Base-by-base conservation (phyloP, 1,140 invertebrate species). In the Lamellibrachia luymesi region DNA sequence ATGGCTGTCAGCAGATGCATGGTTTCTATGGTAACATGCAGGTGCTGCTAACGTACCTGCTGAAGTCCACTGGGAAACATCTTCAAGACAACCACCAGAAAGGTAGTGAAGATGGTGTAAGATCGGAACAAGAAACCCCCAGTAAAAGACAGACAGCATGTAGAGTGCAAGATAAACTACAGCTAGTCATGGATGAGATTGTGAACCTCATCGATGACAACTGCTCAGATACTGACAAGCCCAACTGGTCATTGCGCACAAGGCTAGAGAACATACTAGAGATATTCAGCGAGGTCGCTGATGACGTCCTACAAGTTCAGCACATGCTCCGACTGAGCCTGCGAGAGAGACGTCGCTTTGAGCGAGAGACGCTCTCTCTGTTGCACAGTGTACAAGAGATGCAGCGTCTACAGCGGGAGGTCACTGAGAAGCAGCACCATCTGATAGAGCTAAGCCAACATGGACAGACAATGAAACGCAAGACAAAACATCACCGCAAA, bases 11-110 rank as follows among this genome's bases (percentile, higher is more conserved):
- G 89, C 56, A 90, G 92, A 90, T 93, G 92, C 17, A 25, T 49
- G 4, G 13, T 49, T 93, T 93, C 89, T 93, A 89, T 51, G 51
- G 89, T 56, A 93, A 93, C 89, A 93, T 93, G 92, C 52, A 93
- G 92, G 89, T 51, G 49, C 10, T 93, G 89, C 64, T 93, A 49
- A 56, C 8, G 8, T 93, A 50, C n/a, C 10, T 93, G 22, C 52
- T 80, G 89, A 5, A 64, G 7, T 89, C n/a, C 38, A 80, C 51
- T 2, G 51, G 92, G 27, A 50, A 38, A n/a, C 92, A 52, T 7
- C 50, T 4, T 10, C 4, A 52, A 2, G 92, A 51, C n/a, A 56
- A 52, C 2, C 49, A 17, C 8, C 4, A 50, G 50, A 51, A 10
- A 49, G 13, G 17, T n/a, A 5, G 92, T 8, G 50, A 38, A 52